A percentile compares a stretch with the other conserved stretches of the same genome.
Conservation (phyloP, 2,888 invertebrate species). For the Strigamia crassipes region DNA sequence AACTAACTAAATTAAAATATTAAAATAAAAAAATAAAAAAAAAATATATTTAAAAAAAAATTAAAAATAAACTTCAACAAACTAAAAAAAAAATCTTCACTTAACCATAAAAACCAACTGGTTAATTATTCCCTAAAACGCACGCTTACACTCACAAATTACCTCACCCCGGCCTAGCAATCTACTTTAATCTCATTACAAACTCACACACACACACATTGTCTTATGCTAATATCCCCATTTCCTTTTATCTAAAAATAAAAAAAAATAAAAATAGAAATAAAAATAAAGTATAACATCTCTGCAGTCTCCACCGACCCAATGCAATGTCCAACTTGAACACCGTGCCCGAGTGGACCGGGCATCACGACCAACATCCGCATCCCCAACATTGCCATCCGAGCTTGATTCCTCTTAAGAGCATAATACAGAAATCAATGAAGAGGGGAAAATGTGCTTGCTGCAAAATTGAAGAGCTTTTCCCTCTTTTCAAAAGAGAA, state of each 20-base stretch:
- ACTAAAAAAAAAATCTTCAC: background rate
- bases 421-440: slow-evolving; percentile 42
- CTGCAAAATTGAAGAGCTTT: slow-evolving; percentile 42
- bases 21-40: too few species aligned
- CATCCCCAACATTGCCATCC: slow-evolving; percentile 14
- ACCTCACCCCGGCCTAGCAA: background rate
- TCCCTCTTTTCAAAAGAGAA: slow-evolving; percentile 42
- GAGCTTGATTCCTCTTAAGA: slow-evolving; percentile 42
- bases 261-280: background rate
- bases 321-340: background rate
- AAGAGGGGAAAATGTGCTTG: slow-evolving; percentile 42
- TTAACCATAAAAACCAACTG: slow-evolving; percentile 18
- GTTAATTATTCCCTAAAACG: slow-evolving; percentile 35
- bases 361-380: background rate
- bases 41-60: too few species aligned
- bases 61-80: too few species aligned
- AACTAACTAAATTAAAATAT: too few species aligned
- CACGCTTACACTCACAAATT: slow-evolving; percentile 22
- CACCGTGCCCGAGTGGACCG: background rate
- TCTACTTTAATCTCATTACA: slow-evolving; percentile 22
- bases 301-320: background rate
- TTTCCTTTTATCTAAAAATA: background rate
- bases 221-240: slow-evolving; percentile 3
- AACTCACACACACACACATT: background rate
- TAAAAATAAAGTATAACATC: too few species aligned